Percentiles rank a stretch among this genome's conserved stretches.
Evolutionary conservation across 2,113 vertebrate genomes (phyloP).

Genomic region (Ptilonorhynchus violaceus): DNA sequence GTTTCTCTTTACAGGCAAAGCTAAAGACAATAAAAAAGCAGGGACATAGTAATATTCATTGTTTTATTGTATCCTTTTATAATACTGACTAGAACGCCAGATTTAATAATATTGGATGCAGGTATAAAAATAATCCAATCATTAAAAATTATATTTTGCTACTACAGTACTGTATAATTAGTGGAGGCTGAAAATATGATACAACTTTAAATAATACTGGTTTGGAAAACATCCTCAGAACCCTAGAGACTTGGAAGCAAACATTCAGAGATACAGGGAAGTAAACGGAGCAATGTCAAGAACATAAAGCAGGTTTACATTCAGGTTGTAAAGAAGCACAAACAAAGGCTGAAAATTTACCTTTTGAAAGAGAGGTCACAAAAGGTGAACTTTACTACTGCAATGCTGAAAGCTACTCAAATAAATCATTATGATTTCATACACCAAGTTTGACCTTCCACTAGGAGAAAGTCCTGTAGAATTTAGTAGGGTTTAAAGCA

Average conservation of each 20-base stretch:
- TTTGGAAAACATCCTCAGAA: constrained; percentile 48
- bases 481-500: background rate
- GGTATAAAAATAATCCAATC: constrained; percentile 82
- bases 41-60: constrained; percentile 40
- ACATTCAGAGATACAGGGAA: constrained; percentile 44
- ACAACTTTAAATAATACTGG: constrained; percentile 80
- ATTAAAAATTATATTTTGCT: constrained; percentile 77
- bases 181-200: constrained; percentile 71
- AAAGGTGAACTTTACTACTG: background rate
- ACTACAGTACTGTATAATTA: constrained; percentile 79
- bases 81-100: constrained; percentile 85
- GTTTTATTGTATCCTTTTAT: constrained; percentile 76
- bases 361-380: background rate
- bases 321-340: constrained; percentile 41
- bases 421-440: constrained; percentile 10
- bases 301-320: constrained; percentile 3
- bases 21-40: background rate
- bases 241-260: constrained; percentile 45
- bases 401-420: background rate
- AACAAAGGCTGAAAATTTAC: background rate
- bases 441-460: background rate
- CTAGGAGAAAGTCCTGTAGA: background rate
- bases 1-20: background rate
- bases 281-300: constrained; percentile 39
- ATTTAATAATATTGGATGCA: constrained; percentile 66